A percentile compares a stretch with the other conserved stretches of the same genome.
Evolutionary conservation across 2,888 invertebrate genomes (phyloP).

Genomic region (Pegoplata infirma): DNA sequence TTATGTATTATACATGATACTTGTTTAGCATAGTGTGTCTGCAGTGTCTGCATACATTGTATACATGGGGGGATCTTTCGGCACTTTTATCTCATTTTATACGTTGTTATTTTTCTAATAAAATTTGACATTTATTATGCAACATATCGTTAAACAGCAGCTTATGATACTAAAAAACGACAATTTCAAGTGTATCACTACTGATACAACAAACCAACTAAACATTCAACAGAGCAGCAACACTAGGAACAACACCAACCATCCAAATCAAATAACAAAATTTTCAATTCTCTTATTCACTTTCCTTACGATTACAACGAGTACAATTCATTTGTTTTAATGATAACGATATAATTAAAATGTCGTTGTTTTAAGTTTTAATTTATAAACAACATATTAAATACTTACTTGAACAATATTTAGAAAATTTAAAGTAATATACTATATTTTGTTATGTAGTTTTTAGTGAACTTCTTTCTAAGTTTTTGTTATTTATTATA

Average conservation of each 20-base stretch:
- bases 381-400: slow-evolving; percentile 2
- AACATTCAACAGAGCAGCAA: not conserved
- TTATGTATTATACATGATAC: too few species aligned
- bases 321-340: slow-evolving; percentile 3
- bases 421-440: too few species aligned
- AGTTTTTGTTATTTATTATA: too few species aligned
- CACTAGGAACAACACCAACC: slow-evolving; percentile 4
- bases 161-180: slow-evolving; percentile 28
- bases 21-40: too few species aligned
- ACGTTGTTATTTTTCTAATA: slow-evolving; percentile 48
- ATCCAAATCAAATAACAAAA: not conserved
- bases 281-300: slow-evolving; percentile 15
- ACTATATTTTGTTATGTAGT: not conserved
- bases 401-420: too few species aligned
- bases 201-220: slow-evolving; percentile 7
- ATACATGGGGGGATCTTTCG: slow-evolving; percentile 48
- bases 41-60: slow-evolving; percentile 2
- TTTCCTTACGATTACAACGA: not conserved
- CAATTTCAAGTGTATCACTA: slow-evolving; percentile 33
- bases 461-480: not conserved
- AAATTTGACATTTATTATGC: slow-evolving; percentile 60
- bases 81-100: slow-evolving; percentile 50
- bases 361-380: slow-evolving; percentile 13
- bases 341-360: slow-evolving; percentile 25
- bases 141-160: slow-evolving; percentile 61